Base-by-base conservation (phyloP, 2,113 vertebrate genomes). In the Rallus limicola region DNA sequence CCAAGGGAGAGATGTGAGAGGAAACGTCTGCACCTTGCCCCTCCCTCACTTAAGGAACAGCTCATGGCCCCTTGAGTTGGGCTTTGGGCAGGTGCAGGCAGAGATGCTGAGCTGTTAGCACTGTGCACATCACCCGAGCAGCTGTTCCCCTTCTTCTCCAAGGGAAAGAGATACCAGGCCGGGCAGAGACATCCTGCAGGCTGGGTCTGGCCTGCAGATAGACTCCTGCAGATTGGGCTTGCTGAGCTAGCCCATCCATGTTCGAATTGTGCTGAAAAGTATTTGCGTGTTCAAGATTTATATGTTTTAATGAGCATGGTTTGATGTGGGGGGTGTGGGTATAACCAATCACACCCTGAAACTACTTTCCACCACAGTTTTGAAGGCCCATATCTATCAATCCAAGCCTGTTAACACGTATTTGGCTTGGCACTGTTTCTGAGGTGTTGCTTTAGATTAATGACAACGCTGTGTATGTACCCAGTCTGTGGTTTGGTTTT, bases 41-140 rank as follows among this genome's bases (percentile, higher is more conserved):
- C 42, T 82, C 77, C 44, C 60, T 88, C 40, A 11, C 19, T 33
- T 36, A 34, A 69, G 26, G 8, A 67, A 23, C 62, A 67, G 23
- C 38, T 81, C 0, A 0, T 40, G 53, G 40, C 20, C 48, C 34
- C 64, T 68, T 38, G 52, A 31, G 42, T 0, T 42, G 33, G 34
- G 82, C 42, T 76, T 71, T 64, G 67, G 77, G 14, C 44, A 23
- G 38, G 68, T 0, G 0, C 53, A 44, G 62, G 58, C 20, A 26
- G 76, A 58, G 63, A 10, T 25, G 29, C 33, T 13, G 29, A 25
- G 29, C 67, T 76, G 58, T 40, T 25, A 3, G 3, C 16, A 6
- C 13, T 6, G 25, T 0, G 0, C 16, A 6, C 0, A 0, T 36
- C 63, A 60, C 72, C 34, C 38, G 25, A 85, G 67, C 75, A 88